Conservation (phyloP, 2,888 invertebrate species). For the Melanchra persicariae region DNA sequence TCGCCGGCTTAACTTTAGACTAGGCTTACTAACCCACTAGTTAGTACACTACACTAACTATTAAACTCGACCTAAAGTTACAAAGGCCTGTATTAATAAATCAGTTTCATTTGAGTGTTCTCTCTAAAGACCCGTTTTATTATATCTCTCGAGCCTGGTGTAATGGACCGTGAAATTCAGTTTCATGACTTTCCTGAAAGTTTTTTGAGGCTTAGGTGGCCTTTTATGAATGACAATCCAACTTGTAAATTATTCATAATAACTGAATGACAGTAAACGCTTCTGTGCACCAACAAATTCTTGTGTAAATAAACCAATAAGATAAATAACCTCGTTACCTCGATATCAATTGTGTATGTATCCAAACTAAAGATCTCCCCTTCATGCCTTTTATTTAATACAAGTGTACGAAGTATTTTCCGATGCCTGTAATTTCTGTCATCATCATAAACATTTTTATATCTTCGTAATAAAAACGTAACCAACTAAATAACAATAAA, state of each 20-base stretch:
- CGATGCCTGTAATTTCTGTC: conserved; percentile 53
- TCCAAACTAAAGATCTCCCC: conserved; percentile 22
- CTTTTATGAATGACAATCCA: not conserved
- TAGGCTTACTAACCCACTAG: conserved; percentile 11
- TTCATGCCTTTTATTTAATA: conserved; percentile 27
- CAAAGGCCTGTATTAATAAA: conserved; percentile 43
- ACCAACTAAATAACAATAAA: conserved; percentile 61
- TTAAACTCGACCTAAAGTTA: conserved; percentile 34
- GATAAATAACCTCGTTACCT: not conserved
- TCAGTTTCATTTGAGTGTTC: conserved; percentile 41
- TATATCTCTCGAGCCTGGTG: not conserved
- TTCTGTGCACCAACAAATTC: not conserved
- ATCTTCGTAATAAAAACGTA: conserved; percentile 59
- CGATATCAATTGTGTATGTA: conserved; percentile 7
- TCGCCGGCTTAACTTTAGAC: conserved; percentile 18
- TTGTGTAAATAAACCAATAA: conserved; percentile 6
- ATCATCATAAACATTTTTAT: conserved; percentile 65
- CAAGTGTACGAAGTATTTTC: conserved; percentile 30
- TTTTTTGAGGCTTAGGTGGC: conserved; percentile 5
- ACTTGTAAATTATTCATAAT: not conserved
- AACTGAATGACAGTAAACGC: not conserved
- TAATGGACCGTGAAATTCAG: conserved; percentile 1
- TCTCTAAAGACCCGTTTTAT: conserved; percentile 7
- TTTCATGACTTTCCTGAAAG: not conserved
- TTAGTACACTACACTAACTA: conserved; percentile 18